Percentiles rank a stretch among this genome's conserved stretches.
phyloP scores from a whole-genome alignment of 2,113 vertebrate genomes.

The Serilophus lunatus region DNA sequence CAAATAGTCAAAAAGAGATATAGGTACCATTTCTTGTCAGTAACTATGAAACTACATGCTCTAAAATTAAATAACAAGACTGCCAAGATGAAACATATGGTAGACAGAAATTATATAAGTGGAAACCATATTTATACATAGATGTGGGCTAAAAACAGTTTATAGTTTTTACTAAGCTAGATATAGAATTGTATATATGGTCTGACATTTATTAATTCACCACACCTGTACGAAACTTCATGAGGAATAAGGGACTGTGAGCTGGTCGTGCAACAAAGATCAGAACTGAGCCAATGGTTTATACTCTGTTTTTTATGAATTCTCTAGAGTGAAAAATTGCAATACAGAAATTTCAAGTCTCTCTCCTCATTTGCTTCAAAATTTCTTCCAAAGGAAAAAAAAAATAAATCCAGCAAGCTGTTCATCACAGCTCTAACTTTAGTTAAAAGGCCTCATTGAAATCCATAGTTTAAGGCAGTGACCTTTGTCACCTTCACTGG shows the following conservation, averaged over 20 bases:
- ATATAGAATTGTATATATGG: background rate
- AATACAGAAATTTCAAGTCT: background rate
- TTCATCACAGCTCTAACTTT: background rate
- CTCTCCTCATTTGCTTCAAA: background rate
- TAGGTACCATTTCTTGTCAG: background rate
- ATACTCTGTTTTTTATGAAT: background rate
- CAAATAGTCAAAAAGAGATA: background rate
- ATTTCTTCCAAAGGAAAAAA: background rate
- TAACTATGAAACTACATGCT: background rate
- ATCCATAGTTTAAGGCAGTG: background rate
- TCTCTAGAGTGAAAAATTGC: background rate
- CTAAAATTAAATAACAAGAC: slow-evolving; percentile 4
- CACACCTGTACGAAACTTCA: background rate
- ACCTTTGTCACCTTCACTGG: background rate
- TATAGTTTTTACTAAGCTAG: background rate
- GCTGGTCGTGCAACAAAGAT: background rate
- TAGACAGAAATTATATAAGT: slow-evolving; percentile 21
- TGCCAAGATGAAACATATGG: slow-evolving; percentile 24
- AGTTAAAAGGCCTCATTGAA: background rate
- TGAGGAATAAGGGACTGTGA: background rate
- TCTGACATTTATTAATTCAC: background rate
- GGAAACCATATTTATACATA: background rate
- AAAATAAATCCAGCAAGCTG: background rate
- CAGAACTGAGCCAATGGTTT: background rate
- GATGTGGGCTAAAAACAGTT: background rate